These are phyloP conservation scores for Sorex araneus DNA, from an alignment of 2,113 vertebrate genomes.

Conservation along the genomic window DNA sequence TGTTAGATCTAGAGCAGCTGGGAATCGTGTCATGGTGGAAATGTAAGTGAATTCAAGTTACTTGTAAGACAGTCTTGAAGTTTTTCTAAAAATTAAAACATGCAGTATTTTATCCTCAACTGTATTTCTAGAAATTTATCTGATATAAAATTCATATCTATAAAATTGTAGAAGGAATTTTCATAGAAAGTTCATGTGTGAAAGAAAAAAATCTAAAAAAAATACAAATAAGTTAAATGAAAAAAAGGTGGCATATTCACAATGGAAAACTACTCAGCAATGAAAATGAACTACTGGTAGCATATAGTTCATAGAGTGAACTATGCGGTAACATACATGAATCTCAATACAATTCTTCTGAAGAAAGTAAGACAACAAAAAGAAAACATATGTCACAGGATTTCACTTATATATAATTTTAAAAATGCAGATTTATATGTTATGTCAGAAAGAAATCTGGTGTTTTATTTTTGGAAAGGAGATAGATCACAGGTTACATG, in stretches of 20 bases:
- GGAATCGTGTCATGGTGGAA: not conserved
- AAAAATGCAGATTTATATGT: not conserved
- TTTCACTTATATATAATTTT: constrained; percentile 13
- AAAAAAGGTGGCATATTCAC: not conserved
- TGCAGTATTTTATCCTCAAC: no score
- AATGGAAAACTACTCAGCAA: not conserved
- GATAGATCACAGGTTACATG: not conserved
- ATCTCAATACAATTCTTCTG: not conserved
- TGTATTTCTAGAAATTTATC: no score
- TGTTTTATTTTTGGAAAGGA: not conserved
- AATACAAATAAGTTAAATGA: not conserved
- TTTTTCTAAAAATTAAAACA: constrained; percentile 44
- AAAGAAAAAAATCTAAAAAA: not conserved
- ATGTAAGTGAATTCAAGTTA: not conserved
- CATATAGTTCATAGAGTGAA: no score
- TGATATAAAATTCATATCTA: not conserved
- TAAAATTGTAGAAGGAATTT: not conserved
- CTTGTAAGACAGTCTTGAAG: not conserved
- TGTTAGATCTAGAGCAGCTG: not conserved
- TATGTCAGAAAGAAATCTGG: not conserved
- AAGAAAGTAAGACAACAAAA: not conserved
- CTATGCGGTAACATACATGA: not conserved
- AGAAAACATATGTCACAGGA: not conserved
- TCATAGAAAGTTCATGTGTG: no score
- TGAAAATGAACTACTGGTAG: not conserved